phyloP scores from a whole-genome alignment of 2,888 invertebrate species.

The Meloe dianella region DNA sequence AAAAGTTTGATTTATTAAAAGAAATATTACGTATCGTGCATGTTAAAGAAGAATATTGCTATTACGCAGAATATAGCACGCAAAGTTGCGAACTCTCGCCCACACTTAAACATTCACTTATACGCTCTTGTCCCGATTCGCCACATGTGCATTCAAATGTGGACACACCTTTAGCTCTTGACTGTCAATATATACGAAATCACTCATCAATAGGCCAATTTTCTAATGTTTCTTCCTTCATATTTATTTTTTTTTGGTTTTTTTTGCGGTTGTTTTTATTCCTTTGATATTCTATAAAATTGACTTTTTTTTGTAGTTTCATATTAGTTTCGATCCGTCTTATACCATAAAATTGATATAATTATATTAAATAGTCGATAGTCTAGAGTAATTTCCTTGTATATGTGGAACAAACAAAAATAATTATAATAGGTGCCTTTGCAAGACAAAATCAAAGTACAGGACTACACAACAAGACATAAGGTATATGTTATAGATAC shows the following conservation, averaged over 20 bases:
- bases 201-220: not conserved
- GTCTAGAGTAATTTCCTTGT: slow-evolving; percentile 40
- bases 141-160: too few relatives aligned
- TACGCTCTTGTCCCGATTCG: too few relatives aligned
- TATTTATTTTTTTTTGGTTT: too few relatives aligned
- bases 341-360: slow-evolving; percentile 39
- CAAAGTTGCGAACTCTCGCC: too few relatives aligned
- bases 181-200: too few relatives aligned
- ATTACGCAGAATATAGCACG: too few relatives aligned
- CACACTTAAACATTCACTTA: too few relatives aligned
- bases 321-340: slow-evolving; percentile 24
- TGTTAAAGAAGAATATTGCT: too few relatives aligned
- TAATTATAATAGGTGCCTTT: slow-evolving; percentile 40
- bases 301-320: slow-evolving; percentile 1
- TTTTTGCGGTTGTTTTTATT: not conserved
- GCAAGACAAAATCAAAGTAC: slow-evolving; percentile 27
- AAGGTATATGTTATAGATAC: not conserved
- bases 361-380: slow-evolving; percentile 38
- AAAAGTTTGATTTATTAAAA: too few relatives aligned
- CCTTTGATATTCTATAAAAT: slow-evolving; percentile 2
- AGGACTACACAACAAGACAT: slow-evolving; percentile 24
- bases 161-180: too few relatives aligned
- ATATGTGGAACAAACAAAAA: slow-evolving; percentile 38
- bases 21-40: too few relatives aligned
- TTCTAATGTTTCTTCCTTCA: not conserved